Conservation (phyloP, 30 jellyfish, hydroid and myxozoan genomes). For the Rhopilema esculentum region DNA sequence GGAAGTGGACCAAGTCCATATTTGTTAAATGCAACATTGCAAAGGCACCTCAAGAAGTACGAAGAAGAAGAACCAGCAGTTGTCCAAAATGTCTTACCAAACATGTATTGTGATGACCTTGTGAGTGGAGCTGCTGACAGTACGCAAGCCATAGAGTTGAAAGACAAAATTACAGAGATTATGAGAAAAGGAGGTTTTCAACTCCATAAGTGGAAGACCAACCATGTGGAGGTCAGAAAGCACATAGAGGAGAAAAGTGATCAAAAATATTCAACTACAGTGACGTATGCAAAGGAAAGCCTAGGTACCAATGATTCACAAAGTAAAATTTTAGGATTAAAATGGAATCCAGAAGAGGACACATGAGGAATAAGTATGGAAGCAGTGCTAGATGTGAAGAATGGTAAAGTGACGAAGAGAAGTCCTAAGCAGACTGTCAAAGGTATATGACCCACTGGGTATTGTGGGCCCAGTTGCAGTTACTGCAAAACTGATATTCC, state of each 20-base stretch:
- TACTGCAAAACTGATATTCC: conserved; percentile 44
- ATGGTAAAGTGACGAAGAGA: conserved; percentile 34
- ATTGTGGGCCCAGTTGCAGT: conserved; percentile 50
- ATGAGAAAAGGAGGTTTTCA: conserved; percentile 24
- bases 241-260: conserved; percentile 31
- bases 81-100: conserved; percentile 37
- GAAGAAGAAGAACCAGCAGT: conserved; percentile 44
- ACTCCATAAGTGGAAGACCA: conserved; percentile 49
- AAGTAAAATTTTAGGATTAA: conserved; percentile 42
- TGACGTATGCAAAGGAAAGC: conserved; percentile 52
- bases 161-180: conserved; percentile 30
- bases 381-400: conserved; percentile 34
- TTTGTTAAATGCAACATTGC: conserved; percentile 39
- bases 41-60: conserved; percentile 41
- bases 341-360: conserved; percentile 45
- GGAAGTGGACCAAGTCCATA: conserved; percentile 61
- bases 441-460: conserved; percentile 61
- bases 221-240: conserved; percentile 28
- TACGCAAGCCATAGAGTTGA: conserved; percentile 38
- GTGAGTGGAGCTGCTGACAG: conserved; percentile 54
- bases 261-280: conserved; percentile 21
- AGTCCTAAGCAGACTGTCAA: conserved; percentile 43
- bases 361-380: conserved; percentile 20
- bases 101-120: conserved; percentile 48
- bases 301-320: conserved; percentile 30